Percentiles rank a stretch among this genome's conserved stretches.
These are phyloP conservation scores for Glyptemys insculpta DNA, from an alignment of 2,797 vertebrate species.

Conservation along the genomic window DNA sequence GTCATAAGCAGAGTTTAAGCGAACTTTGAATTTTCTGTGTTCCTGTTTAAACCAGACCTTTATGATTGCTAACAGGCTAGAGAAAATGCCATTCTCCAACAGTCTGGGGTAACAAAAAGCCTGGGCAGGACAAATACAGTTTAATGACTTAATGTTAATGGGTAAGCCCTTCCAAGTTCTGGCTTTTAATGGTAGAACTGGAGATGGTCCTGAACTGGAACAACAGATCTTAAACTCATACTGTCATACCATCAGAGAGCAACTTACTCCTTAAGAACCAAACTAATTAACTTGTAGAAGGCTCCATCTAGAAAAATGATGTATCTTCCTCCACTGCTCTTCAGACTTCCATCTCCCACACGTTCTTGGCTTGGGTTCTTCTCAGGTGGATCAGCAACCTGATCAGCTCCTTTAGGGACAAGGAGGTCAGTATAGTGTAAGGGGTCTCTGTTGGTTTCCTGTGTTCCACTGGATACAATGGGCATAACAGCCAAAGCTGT, in stretches of 20 bases:
- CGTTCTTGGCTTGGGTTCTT: background rate
- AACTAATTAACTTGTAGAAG: too few relatives aligned
- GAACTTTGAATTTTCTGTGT: constrained; percentile 76
- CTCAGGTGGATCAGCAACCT: background rate
- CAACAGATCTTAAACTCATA: too few relatives aligned
- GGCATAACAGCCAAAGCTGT: background rate
- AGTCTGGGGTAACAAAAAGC: constrained; percentile 57
- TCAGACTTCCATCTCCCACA: background rate
- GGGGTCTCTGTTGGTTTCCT: background rate
- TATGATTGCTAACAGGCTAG: constrained; percentile 67
- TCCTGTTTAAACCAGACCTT: constrained; percentile 76
- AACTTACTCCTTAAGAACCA: too few relatives aligned
- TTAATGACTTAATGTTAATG: constrained; percentile 19
- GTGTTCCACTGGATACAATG: background rate
- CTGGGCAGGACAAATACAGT: constrained; percentile 31
- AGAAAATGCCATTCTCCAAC: constrained; percentile 71
- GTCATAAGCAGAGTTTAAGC: constrained; percentile 66
- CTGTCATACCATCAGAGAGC: too few relatives aligned
- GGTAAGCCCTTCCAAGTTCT: too few relatives aligned
- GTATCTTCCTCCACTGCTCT: fast-evolving
- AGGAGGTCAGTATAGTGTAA: background rate
- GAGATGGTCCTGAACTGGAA: too few relatives aligned
- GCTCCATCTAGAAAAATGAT: background rate
- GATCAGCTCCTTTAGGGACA: fast-evolving
- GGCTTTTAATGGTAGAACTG: too few relatives aligned